Base-by-base conservation (phyloP, 2,888 invertebrate genomes). In the Clepsis dumicolana region DNA sequence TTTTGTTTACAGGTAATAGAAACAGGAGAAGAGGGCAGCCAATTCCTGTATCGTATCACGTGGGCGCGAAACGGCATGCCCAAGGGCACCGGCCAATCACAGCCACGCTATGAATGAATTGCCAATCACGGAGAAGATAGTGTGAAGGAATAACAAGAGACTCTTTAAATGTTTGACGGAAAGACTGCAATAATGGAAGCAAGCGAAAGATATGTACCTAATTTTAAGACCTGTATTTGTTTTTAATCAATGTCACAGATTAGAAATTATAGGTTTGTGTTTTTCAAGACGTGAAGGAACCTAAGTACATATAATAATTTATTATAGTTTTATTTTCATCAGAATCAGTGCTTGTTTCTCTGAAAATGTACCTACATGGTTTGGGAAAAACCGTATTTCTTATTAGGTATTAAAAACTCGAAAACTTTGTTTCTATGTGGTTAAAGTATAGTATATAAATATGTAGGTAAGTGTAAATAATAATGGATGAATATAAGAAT, bases 11-110 rank as follows among this genome's bases (percentile, higher is more conserved):
- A 94, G 94, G 93, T 94, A 74, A 94, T 95, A 79, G 94, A 95
- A 85, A 94, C 94, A 74, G 94, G 94, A 77, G 94, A 94, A 83
- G 94, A 94, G 85, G 94, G 94, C 85, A 94, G 94, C 85, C 94
- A 95, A 75, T 95, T 95, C 86, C 91, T 95, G 65, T 95, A 94
- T 83, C 92, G 94, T 76, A 95, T 95, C 77, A 94, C 94, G 48
- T 95, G 95, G 95, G 87, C 94, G 44, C 84, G 94, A 74, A 84
- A 90, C 38, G 90, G 88, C 0, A 84, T 83, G 64, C 70, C 83
- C 73, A 87, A 89, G 72, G 77, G 75, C 70, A 76, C 62, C 65
- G 76, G 78, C 29, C 83, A 86, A 67, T 75, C 82, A 77, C 89
- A 83, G 74, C 92, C 91, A 79, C 85, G 87, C 72, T 93, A 92